Percentiles rank a stretch among this genome's conserved stretches.
phyloP scores from a whole-genome alignment of 2,888 invertebrate genomes.

The Epistrophe eligans region DNA sequence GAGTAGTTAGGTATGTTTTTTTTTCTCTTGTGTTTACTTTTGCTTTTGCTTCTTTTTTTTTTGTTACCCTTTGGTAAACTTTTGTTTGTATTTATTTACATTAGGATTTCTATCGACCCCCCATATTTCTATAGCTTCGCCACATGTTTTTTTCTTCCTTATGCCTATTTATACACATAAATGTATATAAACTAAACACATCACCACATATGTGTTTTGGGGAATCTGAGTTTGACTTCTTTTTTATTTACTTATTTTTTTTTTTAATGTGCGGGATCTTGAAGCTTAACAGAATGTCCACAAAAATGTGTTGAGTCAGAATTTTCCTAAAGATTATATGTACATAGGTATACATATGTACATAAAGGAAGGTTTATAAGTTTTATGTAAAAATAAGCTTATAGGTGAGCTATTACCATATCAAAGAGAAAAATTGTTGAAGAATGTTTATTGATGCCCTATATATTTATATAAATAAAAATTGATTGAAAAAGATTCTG shows the following conservation, averaged over 20 bases:
- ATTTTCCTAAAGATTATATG: too few relatives aligned
- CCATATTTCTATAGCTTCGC: slow-evolving; percentile 54
- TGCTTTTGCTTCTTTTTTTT: slow-evolving; percentile 23
- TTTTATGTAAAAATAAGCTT: too few relatives aligned
- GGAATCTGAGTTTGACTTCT: slow-evolving; percentile 9
- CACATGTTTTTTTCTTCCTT: slow-evolving; percentile 39
- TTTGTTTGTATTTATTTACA: slow-evolving; percentile 69
- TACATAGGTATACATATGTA: too few relatives aligned
- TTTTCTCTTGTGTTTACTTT: slow-evolving; percentile 55
- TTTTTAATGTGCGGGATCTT: not conserved
- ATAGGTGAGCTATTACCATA: too few relatives aligned
- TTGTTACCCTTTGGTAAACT: slow-evolving; percentile 58
- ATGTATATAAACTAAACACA: not conserved
- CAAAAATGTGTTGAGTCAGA: not conserved
- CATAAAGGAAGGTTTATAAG: too few relatives aligned
- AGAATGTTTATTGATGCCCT: too few relatives aligned
- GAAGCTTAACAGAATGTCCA: not conserved
- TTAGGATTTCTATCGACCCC: slow-evolving; percentile 56
- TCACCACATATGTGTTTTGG: not conserved
- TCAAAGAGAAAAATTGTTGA: too few relatives aligned
- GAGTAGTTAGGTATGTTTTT: slow-evolving; percentile 5
- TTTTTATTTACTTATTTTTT: not conserved
- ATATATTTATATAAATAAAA: too few relatives aligned
- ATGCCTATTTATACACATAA: not conserved
- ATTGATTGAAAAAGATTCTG: too few relatives aligned